Base-by-base conservation (phyloP, 1,140 invertebrate genomes). In the Aphelenchoides fujianensis region DNA sequence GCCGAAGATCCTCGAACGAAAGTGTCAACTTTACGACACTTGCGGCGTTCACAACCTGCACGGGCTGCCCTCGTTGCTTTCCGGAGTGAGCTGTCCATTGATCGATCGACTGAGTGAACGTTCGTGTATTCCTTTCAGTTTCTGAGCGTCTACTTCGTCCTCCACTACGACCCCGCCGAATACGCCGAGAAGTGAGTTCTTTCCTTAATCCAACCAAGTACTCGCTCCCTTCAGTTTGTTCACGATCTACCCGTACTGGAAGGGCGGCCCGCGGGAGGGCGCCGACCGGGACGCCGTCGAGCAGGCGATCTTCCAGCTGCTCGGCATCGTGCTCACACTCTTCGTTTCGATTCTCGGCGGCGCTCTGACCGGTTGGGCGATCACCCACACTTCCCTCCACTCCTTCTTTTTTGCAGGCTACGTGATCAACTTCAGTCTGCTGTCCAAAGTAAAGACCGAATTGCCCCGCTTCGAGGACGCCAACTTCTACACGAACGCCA, bases 281-380 rank as follows among this genome's bases (percentile, higher is more conserved):
- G 75, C 86, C 2, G 89, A 88, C 34, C 85, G 92, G 71, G 88
- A 88, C 30, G 90, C 90, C 2, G 81, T 78, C 16, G 79, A 87
- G n/a, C 92, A 94, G 86, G 92, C 91, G 1, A 88, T 87, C 3
- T 92, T 89, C 86, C 92, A 95, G 87, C 85, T 92, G 53, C 84
- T 90, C 2, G 90, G 90, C 1, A 86, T 94, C 3, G 86, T 85
- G 2, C 82, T 91, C 2, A 93, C 92, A 0, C 59, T 94, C 0
- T 84, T 83, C 5, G 86, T 92, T 31, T 89, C 91, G 48, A 86
- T 92, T 35, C 86, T 89, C 64, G 89, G 90, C n/a, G 93, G 92
- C 55, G 80, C 90, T 72, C 72, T 92, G 67, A 92, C 92, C 85
- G 93, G 93, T 93, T 86, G 84, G 70, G 16, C 54, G 27, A 32